phyloP scores from a whole-genome alignment of 2,888 invertebrate species.

The Caenorhabditis sulstoni region DNA sequence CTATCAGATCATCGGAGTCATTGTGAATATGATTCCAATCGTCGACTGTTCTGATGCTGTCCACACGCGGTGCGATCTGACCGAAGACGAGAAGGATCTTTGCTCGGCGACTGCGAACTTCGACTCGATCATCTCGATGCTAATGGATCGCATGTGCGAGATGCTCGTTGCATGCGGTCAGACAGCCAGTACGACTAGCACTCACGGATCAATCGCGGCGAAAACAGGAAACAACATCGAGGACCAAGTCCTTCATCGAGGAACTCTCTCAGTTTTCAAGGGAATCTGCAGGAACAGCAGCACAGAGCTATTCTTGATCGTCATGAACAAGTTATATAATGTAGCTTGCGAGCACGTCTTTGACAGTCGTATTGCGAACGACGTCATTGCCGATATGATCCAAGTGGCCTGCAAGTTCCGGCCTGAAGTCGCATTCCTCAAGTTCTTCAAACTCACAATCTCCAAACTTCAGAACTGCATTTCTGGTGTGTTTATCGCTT shows the following conservation, averaged over 20 bases:
- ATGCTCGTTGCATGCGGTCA: constrained; percentile 64
- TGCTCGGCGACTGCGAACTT: constrained; percentile 90
- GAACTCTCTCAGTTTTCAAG: constrained; percentile 65
- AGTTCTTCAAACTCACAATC: constrained; percentile 72
- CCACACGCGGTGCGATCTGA: constrained; percentile 85
- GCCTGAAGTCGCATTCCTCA: constrained; percentile 72
- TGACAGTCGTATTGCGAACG: constrained; percentile 90
- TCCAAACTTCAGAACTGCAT: constrained; percentile 67
- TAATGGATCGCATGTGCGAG: constrained; percentile 85
- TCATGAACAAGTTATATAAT: constrained; percentile 87
- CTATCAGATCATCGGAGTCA: constrained; percentile 82
- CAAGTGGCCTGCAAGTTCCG: constrained; percentile 82
- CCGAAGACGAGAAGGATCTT: constrained; percentile 86
- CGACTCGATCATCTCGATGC: constrained; percentile 91
- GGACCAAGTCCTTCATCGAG: constrained; percentile 63
- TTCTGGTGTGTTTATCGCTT: constrained; percentile 64
- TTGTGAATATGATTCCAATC: constrained; percentile 88
- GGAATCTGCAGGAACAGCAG: constrained; percentile 66
- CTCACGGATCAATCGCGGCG: constrained; percentile 56
- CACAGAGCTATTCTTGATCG: constrained; percentile 83
- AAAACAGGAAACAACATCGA: constrained; percentile 62
- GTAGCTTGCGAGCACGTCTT: constrained; percentile 87
- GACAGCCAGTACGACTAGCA: constrained; percentile 46
- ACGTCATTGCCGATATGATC: constrained; percentile 87
- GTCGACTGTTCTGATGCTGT: constrained; percentile 90